Evolutionary conservation across 2,888 invertebrate species (phyloP).

Genomic region (Lordiphosa fenestrarum): DNA sequence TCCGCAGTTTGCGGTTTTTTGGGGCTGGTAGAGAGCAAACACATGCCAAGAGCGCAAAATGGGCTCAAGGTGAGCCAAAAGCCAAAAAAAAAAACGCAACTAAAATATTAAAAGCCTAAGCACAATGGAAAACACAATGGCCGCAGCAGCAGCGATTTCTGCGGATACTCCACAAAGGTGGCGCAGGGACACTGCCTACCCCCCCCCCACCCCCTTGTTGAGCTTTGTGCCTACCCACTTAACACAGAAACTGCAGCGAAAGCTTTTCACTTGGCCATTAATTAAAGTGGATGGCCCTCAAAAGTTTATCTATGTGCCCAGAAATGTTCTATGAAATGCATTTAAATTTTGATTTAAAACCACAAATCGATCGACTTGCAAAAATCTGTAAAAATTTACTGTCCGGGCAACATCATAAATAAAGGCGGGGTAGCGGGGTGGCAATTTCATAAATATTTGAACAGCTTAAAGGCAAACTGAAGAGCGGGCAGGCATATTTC

Average conservation of each 20-base stretch:
- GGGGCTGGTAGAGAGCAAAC: conserved; percentile 31
- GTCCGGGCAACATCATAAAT: conserved; percentile 14
- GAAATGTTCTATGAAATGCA: not conserved
- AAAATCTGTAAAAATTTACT: conserved; percentile 26
- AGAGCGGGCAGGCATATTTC: conserved; percentile 25
- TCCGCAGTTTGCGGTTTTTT: conserved; percentile 31
- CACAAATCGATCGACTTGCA: conserved; percentile 11
- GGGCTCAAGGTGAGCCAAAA: conserved; percentile 1
- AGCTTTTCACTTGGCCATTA: conserved; percentile 12
- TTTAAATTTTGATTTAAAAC: not conserved
- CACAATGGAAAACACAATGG: conserved; percentile 58
- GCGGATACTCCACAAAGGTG: conserved; percentile 14
- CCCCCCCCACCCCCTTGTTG: conserved; percentile 21
- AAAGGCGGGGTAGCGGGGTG: no score
- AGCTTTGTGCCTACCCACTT: conserved; percentile 16
- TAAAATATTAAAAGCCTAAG: conserved; percentile 71
- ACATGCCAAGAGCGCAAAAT: conserved; percentile 13
- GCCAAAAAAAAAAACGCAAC: conserved; percentile 37
- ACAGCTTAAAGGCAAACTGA: conserved; percentile 49
- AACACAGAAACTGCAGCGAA: conserved; percentile 3
- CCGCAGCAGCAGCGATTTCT: conserved; percentile 24
- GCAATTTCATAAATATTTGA: conserved; percentile 64
- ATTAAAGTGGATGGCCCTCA: conserved; percentile 23
- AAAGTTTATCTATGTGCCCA: conserved; percentile 11
- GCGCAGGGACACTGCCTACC: conserved; percentile 7